Evolutionary conservation across 1,140 invertebrate species (phyloP), one percentile per base, ranked within the genome.

Genomic region (Drosophila kikkawai): DNA sequence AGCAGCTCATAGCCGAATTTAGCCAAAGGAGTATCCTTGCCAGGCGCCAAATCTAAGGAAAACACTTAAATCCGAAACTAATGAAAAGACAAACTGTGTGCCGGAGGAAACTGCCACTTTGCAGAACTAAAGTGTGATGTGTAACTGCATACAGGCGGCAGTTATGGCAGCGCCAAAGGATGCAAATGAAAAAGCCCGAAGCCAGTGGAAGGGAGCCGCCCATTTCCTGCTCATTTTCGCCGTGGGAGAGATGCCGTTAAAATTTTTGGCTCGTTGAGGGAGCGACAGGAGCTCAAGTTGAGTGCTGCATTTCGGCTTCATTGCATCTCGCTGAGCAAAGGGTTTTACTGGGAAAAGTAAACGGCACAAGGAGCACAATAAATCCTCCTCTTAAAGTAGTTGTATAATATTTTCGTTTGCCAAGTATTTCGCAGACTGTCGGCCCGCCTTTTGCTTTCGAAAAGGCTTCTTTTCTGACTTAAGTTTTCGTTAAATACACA

Each of bases 301-400:
- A 87, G 81, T 90, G 63, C 85, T 80, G 80, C 71, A 77, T 84
- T 87, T 87, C 77, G 81, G 85, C 84, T 75, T 88, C 84, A 87
- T 88, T 80, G 84, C 84, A 69, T 75, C 50, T 83, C 51, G 69
- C 60, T 70, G 61, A 66, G 80, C 55, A 82, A 39, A 69, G 45
- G 74, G 17, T 77, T 55, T 7, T 12, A 32, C 68, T 6, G 7
- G 26, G n/a, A 47, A 45, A 12, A 32, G 51, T 5, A 12, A 50
- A 36, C 34, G 13, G 9, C 15, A 44, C 47, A 85, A 47, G 45
- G 5, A 65, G 71, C 65, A 88, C 85, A 79, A 90, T 90, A 90
- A 88, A 88, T 85, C 85, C 78, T 59, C 56, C 70, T 39, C 37
- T 81, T 79, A 75, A 85, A 88, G 81, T 75, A 85, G 79, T 73